Base-by-base conservation (phyloP, 2,797 vertebrate genomes). In the Muraenolepis orangiensis region DNA sequence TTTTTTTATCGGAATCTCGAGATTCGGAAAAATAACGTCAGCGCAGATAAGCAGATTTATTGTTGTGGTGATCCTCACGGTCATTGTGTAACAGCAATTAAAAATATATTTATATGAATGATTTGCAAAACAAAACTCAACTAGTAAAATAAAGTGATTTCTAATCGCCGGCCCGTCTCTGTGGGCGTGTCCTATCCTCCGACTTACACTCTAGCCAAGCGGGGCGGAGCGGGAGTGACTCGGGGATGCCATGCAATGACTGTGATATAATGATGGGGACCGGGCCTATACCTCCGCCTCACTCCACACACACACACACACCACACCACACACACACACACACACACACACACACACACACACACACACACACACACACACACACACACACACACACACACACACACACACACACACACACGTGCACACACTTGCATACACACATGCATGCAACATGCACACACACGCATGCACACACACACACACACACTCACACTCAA, bases 361-460 rank as follows among this genome's bases (percentile, higher is more conserved):
- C 46, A 23, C 46, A 23, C n/a, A 30, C 64, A 70, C 29, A 23
- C 46, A 69, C 26, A 70, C n/a, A 29, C 36, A 29, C 23, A 26
- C 68, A 36, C 68, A 69, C 68, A 69, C 68, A 70, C 38, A n/a
- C 38, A 31, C 70, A 71, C 40, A 71, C 40, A n/a, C 20, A 51
- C 14, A 16, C 16, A 14, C 1, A 68, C 29, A 70, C 31, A 12
- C 68, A 32, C n/a, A n/a, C n/a, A n/a, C n/a, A n/a, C n/a, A n/a
- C n/a, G 20, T n/a, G 10, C 20, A 23, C 3, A 12, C 51, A 7
- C 51, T n/a, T 7, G 10, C 20, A 23, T n/a, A 57, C 51, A 57
- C 51, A 57, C 20, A 57, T n/a, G 10, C 46, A 10, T 20, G 10
- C 46, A 23, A 30, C 64, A 70, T 20, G 14, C 46, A 69, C 26